Evolutionary conservation across 2,888 invertebrate species (phyloP).

Genomic region (Epsilonema sp.): DNA sequence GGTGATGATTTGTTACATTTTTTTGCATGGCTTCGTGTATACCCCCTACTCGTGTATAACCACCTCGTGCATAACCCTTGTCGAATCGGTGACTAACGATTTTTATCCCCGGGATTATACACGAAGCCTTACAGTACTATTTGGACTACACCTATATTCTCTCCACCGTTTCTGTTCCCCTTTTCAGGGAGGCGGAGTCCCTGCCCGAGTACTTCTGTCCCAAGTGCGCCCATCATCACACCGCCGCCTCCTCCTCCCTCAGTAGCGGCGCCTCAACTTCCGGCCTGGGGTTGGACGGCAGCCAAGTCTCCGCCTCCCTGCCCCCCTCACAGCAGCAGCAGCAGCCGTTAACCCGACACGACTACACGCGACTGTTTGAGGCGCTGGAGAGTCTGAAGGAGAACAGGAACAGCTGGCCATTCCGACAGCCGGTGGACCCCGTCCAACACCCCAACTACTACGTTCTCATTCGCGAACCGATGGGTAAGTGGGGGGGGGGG

Average conservation of each 20-base stretch:
- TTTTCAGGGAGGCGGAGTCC: neutral
- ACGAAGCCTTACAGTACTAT: too few species aligned
- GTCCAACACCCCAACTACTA: conserved; percentile 91
- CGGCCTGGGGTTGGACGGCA: too few species aligned
- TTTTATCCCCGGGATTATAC: too few species aligned
- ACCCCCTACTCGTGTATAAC: too few species aligned
- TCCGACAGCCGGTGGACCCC: conserved; percentile 87
- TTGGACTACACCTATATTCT: too few species aligned
- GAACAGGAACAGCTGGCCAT: conserved; percentile 67
- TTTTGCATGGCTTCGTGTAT: too few species aligned
- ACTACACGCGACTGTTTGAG: conserved; percentile 11
- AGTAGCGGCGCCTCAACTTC: neutral
- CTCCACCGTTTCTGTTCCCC: too few species aligned
- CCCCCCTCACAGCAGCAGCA: too few species aligned
- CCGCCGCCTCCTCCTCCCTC: neutral
- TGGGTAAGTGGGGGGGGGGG: conserved; percentile 27
- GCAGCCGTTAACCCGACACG: neutral
- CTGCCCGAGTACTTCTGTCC: neutral
- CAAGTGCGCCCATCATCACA: neutral
- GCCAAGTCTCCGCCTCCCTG: too few species aligned
- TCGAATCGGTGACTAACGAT: too few species aligned
- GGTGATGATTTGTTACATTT: too few species aligned
- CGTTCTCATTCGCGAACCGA: conserved; percentile 39
- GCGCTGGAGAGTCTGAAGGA: conserved; percentile 12
- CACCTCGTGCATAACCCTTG: too few species aligned